Percentiles rank a stretch among this genome's conserved stretches.
These are phyloP conservation scores for Leucania comma DNA, from an alignment of 2,888 invertebrate genomes.

Conservation along the genomic window DNA sequence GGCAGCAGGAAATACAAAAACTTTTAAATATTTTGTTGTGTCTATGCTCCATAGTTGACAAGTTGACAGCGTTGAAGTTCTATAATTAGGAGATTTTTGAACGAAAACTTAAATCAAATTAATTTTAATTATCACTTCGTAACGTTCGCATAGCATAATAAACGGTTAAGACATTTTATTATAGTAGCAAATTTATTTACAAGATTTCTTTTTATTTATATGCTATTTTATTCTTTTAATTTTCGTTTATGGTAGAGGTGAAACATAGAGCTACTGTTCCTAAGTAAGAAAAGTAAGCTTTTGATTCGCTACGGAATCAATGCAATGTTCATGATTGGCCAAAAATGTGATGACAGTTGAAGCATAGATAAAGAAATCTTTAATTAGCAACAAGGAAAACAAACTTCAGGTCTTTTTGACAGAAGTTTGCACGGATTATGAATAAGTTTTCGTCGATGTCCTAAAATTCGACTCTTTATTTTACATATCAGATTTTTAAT, in stretches of 20 bases:
- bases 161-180: no score
- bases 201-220: background rate
- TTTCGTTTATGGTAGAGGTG: slow-evolving; percentile 19
- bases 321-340: slow-evolving; percentile 19
- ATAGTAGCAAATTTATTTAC: background rate
- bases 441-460: slow-evolving; percentile 76
- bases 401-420: slow-evolving; percentile 71
- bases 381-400: slow-evolving; percentile 36
- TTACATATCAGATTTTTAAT: slow-evolving; percentile 66
- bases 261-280: slow-evolving; percentile 15
- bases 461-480: slow-evolving; percentile 74
- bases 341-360: fast-evolving
- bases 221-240: slow-evolving; percentile 27
- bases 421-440: slow-evolving; percentile 77
- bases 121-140: background rate
- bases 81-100: background rate
- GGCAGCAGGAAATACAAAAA: slow-evolving; percentile 72
- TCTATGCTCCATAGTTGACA: slow-evolving; percentile 62
- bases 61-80: slow-evolving; percentile 9
- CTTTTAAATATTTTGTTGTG: slow-evolving; percentile 64
- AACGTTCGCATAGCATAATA: no score
- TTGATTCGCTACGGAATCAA: slow-evolving; percentile 18
- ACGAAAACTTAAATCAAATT: background rate
- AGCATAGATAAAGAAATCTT: slow-evolving; percentile 25
- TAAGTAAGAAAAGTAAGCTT: fast-evolving